Conservation (phyloP, 2,888 invertebrate genomes). For the Chrysolina haemoptera region DNA sequence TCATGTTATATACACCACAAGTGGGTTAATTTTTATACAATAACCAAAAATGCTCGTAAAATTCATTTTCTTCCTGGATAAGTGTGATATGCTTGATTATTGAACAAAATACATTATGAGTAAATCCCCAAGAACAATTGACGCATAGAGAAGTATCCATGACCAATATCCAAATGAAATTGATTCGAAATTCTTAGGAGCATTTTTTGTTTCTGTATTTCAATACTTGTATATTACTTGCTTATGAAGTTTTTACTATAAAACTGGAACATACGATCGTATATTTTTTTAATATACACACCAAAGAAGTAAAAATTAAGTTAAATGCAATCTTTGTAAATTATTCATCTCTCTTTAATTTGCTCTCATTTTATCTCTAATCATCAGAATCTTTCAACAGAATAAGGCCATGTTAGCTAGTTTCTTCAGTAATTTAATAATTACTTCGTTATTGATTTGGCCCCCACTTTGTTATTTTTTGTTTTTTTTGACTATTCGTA, state of each 20-base stretch:
- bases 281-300: constrained; percentile 69
- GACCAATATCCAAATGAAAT: constrained; percentile 1
- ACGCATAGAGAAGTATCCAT: neutral
- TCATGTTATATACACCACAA: constrained; percentile 66
- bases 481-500: constrained; percentile 43
- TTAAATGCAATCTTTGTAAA: constrained; percentile 58
- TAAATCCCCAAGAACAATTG: neutral
- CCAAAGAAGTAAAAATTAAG: constrained; percentile 66
- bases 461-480: constrained; percentile 39
- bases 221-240: constrained; percentile 65
- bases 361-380: constrained; percentile 50
- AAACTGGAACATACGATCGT: constrained; percentile 67
- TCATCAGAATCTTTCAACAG: constrained; percentile 37
- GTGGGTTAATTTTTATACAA: constrained; percentile 63
- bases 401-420: constrained; percentile 51
- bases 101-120: neutral
- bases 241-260: constrained; percentile 68
- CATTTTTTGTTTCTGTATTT: constrained; percentile 65
- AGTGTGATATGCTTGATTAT: neutral
- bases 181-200: constrained; percentile 36
- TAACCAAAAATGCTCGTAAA: constrained; percentile 62
- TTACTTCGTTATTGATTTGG: constrained; percentile 42
- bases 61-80: neutral
- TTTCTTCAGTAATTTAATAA: constrained; percentile 45
- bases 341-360: constrained; percentile 58